Evolutionary conservation across 30 jellyfish, hydroid and myxozoan species (phyloP), one percentile per base, ranked within the genome.

Genomic region (Pelagia noctiluca): DNA sequence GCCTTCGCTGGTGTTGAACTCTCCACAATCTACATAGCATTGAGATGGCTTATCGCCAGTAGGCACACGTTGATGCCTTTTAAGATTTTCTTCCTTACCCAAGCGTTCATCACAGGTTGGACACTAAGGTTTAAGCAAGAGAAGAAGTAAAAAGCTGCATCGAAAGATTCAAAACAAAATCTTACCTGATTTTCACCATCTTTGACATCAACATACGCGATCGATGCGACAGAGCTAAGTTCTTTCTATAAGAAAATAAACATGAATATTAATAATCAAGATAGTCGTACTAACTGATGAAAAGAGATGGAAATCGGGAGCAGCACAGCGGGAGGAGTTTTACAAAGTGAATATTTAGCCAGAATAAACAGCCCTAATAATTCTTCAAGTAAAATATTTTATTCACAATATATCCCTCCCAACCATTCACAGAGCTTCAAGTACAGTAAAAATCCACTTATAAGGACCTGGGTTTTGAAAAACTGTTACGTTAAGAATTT

Each of bases 111-210:
- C 57, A 5, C 8, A 42, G 16, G 57, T 5, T 42, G 57, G 8
- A 8, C 57, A 42, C 8, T 5, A 16, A 42, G 8, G 16, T 42
- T 42, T 42, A 5, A 16, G 57, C 57, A 5, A 16, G 57, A 42
- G 16, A 42, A 42, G 12, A 42, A 42, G 8, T n/a, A n/a, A 42
- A 42, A 8, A 42, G 8, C 57, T 42, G 57, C 8, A 16, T 5
- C 8, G 8, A 16, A 42, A 42, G 57, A 42, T 16, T 42, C 16
- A 5, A 5, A 42, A 5, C 57, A 5, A 42, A n/a, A n/a, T 42
- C 68, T 52, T 19, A 52, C 68, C 21, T 52, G 68, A 52, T 19
- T 4, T 52, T 52, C 68, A 10, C 68, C 68, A 10, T 52, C 68
- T 19, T 52, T 52, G 7, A 52, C 26, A 19, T 52, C 68, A 2